Evolutionary conservation across 2,888 invertebrate genomes (phyloP).

Genomic region (Tipula helvola): DNA sequence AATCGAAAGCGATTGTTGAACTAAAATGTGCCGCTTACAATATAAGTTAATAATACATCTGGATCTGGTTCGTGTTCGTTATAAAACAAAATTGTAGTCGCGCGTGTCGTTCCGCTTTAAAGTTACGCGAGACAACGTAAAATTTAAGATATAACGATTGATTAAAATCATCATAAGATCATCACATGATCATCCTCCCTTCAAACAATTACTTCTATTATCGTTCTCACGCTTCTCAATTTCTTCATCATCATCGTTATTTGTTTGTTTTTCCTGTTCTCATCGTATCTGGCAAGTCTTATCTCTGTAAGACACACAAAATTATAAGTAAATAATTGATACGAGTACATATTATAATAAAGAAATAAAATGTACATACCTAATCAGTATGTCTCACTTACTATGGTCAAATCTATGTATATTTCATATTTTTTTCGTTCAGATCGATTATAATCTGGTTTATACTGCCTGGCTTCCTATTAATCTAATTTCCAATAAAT

Average conservation of each 20-base stretch:
- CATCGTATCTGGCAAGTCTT: not conserved
- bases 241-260: not conserved
- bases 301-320: not conserved
- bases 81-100: not conserved
- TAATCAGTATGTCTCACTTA: not conserved
- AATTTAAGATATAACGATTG: not conserved
- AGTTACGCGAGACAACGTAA: not conserved
- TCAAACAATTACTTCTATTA: not conserved
- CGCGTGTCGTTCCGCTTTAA: not conserved
- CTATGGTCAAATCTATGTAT: not conserved
- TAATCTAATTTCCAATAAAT: not conserved
- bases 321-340: not conserved
- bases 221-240: not conserved
- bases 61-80: not conserved
- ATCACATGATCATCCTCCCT: not conserved
- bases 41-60: not conserved
- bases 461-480: not conserved
- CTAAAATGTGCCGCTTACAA: not conserved
- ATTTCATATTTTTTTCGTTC: not conserved
- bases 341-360: not conserved
- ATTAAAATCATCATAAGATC: not conserved
- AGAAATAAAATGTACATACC: not conserved
- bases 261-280: not conserved
- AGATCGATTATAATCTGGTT: not conserved
- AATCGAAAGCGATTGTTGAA: not conserved